A percentile compares a stretch with the other conserved stretches of the same genome.
These are phyloP conservation scores for Drosophila albomicans DNA, from an alignment of 1,140 invertebrate genomes.

Conservation along the genomic window DNA sequence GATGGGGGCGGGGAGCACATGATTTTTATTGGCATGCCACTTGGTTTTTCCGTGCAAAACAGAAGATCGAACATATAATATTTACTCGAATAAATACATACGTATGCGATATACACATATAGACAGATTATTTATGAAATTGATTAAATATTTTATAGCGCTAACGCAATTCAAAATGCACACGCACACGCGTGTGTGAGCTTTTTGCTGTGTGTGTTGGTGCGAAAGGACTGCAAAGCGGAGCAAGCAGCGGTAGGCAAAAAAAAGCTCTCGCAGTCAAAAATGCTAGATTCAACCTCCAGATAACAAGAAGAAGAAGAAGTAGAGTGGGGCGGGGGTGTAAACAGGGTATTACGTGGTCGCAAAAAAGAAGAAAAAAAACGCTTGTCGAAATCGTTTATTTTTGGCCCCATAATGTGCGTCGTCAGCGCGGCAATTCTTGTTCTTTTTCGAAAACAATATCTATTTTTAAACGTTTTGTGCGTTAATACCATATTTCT, in stretches of 20 bases:
- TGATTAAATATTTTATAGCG: conserved; percentile 66
- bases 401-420: conserved; percentile 76
- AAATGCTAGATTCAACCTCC: conserved; percentile 6
- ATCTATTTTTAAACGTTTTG: conserved; percentile 74
- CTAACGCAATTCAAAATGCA: conserved; percentile 21
- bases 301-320: conserved; percentile 1
- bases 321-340: neutral
- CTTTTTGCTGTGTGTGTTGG: neutral
- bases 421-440: conserved; percentile 70
- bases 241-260: neutral
- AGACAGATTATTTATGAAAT: conserved; percentile 67
- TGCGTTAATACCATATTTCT: conserved; percentile 82
- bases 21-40: conserved; percentile 80
- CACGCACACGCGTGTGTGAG: neutral
- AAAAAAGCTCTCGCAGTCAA: neutral
- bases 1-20: conserved; percentile 48
- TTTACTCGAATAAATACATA: conserved; percentile 25
- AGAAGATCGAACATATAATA: conserved; percentile 5
- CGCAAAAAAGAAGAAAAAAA: conserved; percentile 14
- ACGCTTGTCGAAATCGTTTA: conserved; percentile 38
- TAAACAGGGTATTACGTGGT: conserved; percentile 43
- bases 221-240: neutral
- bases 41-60: conserved; percentile 61
- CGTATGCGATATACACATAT: conserved; percentile 14
- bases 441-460: conserved; percentile 77